phyloP scores from a whole-genome alignment of 2,113 vertebrate genomes.

The Dasypus novemcinctus region DNA sequence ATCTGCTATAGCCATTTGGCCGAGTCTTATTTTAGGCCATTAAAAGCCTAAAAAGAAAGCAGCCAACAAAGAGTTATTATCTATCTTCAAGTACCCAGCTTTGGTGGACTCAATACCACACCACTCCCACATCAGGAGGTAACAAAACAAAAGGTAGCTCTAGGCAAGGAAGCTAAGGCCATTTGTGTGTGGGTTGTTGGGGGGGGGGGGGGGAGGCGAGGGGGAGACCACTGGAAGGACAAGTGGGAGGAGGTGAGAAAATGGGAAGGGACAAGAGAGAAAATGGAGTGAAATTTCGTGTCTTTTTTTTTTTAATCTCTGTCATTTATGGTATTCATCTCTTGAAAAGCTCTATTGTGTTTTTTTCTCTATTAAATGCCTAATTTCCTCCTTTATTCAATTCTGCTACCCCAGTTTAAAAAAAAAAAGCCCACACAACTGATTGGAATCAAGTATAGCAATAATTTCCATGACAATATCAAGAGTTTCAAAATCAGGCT shows the following conservation, averaged over 20 bases:
- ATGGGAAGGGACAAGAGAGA: background rate
- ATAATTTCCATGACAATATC: constrained; percentile 42
- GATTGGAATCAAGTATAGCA: background rate
- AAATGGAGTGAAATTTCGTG: background rate
- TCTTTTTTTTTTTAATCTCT: constrained; percentile 3
- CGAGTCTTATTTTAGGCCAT: background rate
- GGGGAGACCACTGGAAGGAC: background rate
- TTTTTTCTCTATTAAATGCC: background rate
- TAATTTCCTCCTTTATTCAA: constrained; percentile 37
- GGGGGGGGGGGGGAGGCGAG: background rate
- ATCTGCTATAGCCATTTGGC: background rate
- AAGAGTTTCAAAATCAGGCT: constrained; percentile 39
- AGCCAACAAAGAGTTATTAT: background rate
- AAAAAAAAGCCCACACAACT: background rate
- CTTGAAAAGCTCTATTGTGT: constrained; percentile 28
- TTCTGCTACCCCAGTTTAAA: background rate
- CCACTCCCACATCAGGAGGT: background rate
- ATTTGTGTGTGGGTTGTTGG: background rate
- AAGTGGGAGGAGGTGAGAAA: background rate
- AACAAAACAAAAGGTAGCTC: background rate
- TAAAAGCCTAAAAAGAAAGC: background rate
- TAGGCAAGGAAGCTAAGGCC: background rate
- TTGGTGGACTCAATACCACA: background rate
- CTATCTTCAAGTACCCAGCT: background rate
- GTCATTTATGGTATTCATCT: constrained; percentile 43